A percentile compares a stretch with the other conserved stretches of the same genome.
Conservation (phyloP, 2,888 invertebrate genomes). For the Caenorhabditis sp. region DNA sequence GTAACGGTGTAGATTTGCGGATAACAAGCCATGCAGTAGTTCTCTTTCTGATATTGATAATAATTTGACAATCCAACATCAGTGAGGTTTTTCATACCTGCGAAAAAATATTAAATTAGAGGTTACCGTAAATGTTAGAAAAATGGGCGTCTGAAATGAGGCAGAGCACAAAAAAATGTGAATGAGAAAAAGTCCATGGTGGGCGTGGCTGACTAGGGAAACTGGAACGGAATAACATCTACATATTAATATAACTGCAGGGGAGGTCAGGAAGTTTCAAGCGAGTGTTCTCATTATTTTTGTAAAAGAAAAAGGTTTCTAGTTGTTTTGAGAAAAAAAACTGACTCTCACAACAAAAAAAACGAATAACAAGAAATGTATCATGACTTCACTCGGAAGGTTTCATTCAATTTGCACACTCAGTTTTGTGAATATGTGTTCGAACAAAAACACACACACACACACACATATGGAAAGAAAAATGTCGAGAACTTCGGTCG, state of each 20-base stretch:
- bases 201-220: neutral
- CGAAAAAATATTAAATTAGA: too few species aligned
- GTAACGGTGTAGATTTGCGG: conserved; percentile 29
- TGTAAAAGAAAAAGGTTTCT: too few species aligned
- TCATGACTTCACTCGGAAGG: neutral
- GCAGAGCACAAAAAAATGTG: neutral
- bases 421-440: neutral
- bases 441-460: conserved; percentile 5
- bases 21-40: conserved; percentile 36
- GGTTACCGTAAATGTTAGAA: neutral
- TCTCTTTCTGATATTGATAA: too few species aligned
- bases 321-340: too few species aligned
- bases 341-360: too few species aligned
- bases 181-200: neutral
- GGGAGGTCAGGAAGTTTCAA: neutral
- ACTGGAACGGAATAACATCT: neutral
- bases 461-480: neutral
- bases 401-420: neutral
- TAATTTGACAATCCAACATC: too few species aligned
- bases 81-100: too few species aligned
- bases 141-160: neutral
- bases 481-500: neutral
- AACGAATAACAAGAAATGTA: neutral
- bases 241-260: neutral
- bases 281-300: too few species aligned